phyloP scores from a whole-genome alignment of 2,888 invertebrate species.

The Leptogaster cylindrica region DNA sequence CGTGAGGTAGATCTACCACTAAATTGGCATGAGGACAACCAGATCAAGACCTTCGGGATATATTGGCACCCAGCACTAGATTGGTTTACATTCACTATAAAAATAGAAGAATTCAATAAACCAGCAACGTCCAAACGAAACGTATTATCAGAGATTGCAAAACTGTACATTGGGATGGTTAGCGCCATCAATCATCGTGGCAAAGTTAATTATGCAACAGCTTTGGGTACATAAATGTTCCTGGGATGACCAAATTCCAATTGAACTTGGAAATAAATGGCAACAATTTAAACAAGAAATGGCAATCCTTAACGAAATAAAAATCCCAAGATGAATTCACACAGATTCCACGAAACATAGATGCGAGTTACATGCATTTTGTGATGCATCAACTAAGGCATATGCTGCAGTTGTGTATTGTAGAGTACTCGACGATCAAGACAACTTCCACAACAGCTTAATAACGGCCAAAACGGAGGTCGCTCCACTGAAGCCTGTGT shows the following conservation, averaged over 20 bases:
- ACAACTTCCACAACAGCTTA: not conserved
- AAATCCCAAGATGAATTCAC: not conserved
- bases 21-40: too few relatives aligned
- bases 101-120: too few relatives aligned
- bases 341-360: not conserved
- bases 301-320: not conserved
- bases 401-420: not conserved
- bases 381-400: slow-evolving; percentile 14
- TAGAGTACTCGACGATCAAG: not conserved
- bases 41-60: too few relatives aligned
- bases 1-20: too few relatives aligned
- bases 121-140: too few relatives aligned
- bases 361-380: slow-evolving; percentile 9
- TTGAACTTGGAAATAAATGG: not conserved
- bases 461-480: not conserved
- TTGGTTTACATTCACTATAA: too few relatives aligned
- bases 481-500: slow-evolving; percentile 44
- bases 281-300: not conserved
- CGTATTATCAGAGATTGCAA: too few relatives aligned
- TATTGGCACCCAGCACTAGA: too few relatives aligned
- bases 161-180: too few relatives aligned
- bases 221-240: not conserved
- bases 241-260: slow-evolving; percentile 16
- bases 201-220: not conserved
- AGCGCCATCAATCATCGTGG: too few relatives aligned